A percentile compares a stretch with the other conserved stretches of the same genome.
phyloP scores from a whole-genome alignment of 2,113 vertebrate species.

The Crotalus horridus region DNA sequence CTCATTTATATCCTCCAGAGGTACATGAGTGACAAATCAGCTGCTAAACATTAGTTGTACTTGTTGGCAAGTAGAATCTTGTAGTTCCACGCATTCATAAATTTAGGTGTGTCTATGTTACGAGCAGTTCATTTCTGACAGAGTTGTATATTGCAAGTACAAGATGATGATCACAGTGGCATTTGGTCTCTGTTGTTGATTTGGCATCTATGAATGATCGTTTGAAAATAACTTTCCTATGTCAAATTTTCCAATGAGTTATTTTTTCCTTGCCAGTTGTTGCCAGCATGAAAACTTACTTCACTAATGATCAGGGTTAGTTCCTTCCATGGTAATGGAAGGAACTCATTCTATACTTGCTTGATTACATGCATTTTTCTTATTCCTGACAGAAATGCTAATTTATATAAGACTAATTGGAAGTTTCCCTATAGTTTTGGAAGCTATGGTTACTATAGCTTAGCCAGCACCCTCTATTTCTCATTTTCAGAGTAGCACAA shows the following conservation, averaged over 20 bases:
- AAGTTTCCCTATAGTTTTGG: background rate
- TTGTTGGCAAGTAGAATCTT: background rate
- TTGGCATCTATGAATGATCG: background rate
- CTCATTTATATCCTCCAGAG: background rate
- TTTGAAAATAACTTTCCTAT: background rate
- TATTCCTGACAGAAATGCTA: background rate
- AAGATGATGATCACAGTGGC: background rate
- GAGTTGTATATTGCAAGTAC: background rate
- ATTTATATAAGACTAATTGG: background rate
- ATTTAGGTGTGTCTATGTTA: background rate
- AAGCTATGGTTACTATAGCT: background rate
- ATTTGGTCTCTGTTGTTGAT: background rate
- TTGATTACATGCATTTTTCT: background rate
- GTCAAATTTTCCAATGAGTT: background rate
- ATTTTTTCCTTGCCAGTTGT: background rate
- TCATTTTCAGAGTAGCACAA: background rate
- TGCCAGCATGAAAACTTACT: background rate
- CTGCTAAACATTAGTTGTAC: background rate
- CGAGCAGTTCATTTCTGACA: too few species aligned
- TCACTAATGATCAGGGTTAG: background rate
- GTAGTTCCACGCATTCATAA: background rate
- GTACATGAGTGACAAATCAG: background rate
- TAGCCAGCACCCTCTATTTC: background rate
- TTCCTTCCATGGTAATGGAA: background rate
- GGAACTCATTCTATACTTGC: background rate